Evolutionary conservation across 2,797 vertebrate species (phyloP), one percentile per base, ranked within the genome.

Genomic region (Rhinophrynus dorsalis): DNA sequence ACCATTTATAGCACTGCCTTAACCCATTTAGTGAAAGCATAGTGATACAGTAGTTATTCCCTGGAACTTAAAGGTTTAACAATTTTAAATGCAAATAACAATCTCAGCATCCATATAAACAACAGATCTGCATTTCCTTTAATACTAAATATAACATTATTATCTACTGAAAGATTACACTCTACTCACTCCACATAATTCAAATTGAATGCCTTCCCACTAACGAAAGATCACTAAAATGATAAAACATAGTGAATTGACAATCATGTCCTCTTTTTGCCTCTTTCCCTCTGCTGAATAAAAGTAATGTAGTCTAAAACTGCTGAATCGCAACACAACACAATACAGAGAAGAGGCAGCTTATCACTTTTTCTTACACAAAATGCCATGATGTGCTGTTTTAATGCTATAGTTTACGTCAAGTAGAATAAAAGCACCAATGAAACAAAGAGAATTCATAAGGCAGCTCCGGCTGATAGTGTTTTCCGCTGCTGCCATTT

Each of bases 401-500:
- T 72, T 65, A 72, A 48, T 73, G 61, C 44, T 65, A 73, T 73
- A 66, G 66, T 20, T 65, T 59, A 51, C 21, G 48, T 66, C 69
- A 58, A 30, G 18, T 11, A 52, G 52, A 58, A 72, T 56, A 58
- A 58, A 65, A 58, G 15, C 13, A 5, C 61, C 42, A 40, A 40
- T 32, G 54, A 50, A 69, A 69, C 48, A 50, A 11, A 52, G 11
- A 26, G 33, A 59, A 66, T 52, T 35, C 45, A 66, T 17, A 30
- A 52, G 61, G 52, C 54, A 72, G 61, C 68, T 58, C 32, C 32
- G 33, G 21, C 68, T 73, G 54, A 58, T 66, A 35, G 15, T 73
- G 44, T 66, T 58, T 66, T 65, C 32, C 52, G 15, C 33, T 58
- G 15, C 52, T 72, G 52, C 61, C 54, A 73, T 73, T 73, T 65